These are phyloP conservation scores for Cottus gobio DNA, from an alignment of 2,113 vertebrate genomes.

Conservation along the genomic window DNA sequence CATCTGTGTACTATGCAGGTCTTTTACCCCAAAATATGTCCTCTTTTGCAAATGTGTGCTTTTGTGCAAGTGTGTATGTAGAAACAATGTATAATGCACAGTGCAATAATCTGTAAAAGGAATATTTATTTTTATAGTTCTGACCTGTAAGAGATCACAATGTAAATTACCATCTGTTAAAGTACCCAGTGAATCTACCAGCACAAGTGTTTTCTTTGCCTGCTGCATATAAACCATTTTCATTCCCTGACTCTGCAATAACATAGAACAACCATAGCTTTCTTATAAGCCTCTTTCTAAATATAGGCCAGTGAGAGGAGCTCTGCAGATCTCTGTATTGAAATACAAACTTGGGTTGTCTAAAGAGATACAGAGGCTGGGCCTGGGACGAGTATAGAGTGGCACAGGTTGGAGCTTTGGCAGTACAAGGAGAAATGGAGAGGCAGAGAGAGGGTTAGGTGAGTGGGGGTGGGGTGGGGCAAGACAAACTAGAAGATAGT, in stretches of 20 bases:
- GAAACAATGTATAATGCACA: neutral
- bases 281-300: slow-evolving; percentile 53
- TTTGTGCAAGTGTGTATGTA: neutral
- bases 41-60: neutral
- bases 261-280: slow-evolving; percentile 43
- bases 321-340: slow-evolving; percentile 49
- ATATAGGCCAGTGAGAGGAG: slow-evolving; percentile 50
- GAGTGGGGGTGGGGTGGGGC: slow-evolving; percentile 12
- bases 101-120: neutral
- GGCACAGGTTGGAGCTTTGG: slow-evolving; percentile 77
- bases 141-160: slow-evolving; percentile 6
- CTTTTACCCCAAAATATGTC: neutral
- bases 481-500: slow-evolving; percentile 45
- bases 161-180: slow-evolving; percentile 3
- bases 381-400: slow-evolving; percentile 68
- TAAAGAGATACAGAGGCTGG: slow-evolving; percentile 56
- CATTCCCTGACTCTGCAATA: slow-evolving; percentile 42
- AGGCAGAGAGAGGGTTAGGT: slow-evolving; percentile 17
- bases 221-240: slow-evolving; percentile 42
- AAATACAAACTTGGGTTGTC: slow-evolving; percentile 62
- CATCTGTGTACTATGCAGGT: neutral
- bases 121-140: neutral
- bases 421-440: slow-evolving; percentile 51
- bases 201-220: slow-evolving; percentile 26
- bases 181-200: slow-evolving; percentile 8